Conservation (phyloP, 2,888 invertebrate species). For the Oscheius onirici region DNA sequence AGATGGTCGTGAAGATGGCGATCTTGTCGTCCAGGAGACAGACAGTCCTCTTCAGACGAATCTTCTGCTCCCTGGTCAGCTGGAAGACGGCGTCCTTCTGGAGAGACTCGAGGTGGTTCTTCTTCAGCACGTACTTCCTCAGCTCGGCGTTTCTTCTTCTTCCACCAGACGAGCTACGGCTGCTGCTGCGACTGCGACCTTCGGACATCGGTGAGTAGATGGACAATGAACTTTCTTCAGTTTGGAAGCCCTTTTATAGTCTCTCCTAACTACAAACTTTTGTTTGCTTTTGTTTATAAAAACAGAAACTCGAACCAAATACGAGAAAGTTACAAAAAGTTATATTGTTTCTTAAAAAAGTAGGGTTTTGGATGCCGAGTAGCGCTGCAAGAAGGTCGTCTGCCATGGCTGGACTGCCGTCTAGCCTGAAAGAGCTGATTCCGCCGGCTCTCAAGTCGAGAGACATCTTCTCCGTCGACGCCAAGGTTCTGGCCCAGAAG, state of each 20-base stretch:
- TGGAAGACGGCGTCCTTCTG: not conserved
- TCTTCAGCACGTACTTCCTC: constrained; percentile 2
- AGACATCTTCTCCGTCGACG: not conserved
- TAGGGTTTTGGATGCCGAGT: too few species aligned
- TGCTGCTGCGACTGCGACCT: not conserved
- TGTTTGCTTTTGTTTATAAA: too few species aligned
- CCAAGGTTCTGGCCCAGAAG: not conserved
- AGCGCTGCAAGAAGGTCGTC: too few species aligned
- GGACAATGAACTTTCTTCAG: too few species aligned
- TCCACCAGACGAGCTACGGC: not conserved
- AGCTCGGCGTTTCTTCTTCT: not conserved
- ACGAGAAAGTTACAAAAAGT: too few species aligned
- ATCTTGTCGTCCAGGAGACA: not conserved
- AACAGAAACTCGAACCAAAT: too few species aligned
- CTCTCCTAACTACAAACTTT: too few species aligned
- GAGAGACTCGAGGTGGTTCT: not conserved
- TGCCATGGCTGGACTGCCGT: too few species aligned
- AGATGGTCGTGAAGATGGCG: not conserved
- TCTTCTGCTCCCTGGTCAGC: not conserved
- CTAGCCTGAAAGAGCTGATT: not conserved
- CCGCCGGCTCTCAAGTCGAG: not conserved
- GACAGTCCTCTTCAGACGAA: constrained; percentile 11
- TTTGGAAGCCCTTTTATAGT: too few species aligned
- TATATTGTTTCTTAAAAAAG: too few species aligned
- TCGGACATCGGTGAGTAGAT: too few species aligned